Evolutionary conservation across 2,113 vertebrate species (phyloP).

Genomic region (Scopus umbretta): DNA sequence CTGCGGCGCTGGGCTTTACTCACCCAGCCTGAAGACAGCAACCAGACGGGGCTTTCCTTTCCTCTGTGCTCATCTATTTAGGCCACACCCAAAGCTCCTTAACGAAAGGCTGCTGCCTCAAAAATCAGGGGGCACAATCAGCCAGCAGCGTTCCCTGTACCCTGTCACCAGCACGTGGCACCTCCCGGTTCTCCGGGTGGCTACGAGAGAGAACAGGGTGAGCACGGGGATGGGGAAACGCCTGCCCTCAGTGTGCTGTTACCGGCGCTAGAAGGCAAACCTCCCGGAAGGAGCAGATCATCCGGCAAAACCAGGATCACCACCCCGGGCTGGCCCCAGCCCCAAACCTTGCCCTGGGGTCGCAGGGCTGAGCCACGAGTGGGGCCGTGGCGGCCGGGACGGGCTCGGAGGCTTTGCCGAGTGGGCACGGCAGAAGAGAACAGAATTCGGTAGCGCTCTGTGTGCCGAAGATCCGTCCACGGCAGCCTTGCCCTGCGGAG

Average conservation of each 20-base stretch:
- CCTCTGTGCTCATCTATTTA: not conserved
- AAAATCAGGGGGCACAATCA: not conserved
- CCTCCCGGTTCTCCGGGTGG: not conserved
- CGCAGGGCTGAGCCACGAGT: not conserved
- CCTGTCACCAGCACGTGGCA: not conserved
- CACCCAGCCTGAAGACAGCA: fast-evolving
- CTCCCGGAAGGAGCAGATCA: not conserved
- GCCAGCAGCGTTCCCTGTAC: not conserved
- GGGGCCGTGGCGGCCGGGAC: not conserved
- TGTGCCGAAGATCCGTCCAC: not conserved
- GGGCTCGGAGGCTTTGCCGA: not conserved
- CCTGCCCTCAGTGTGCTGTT: not conserved
- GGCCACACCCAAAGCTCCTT: not conserved
- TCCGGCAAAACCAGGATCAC: not conserved
- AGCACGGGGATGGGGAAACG: no score
- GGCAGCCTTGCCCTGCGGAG: not conserved
- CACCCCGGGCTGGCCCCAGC: no score
- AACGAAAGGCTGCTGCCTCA: not conserved
- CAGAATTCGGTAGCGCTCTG: not conserved
- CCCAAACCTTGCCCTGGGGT: not conserved
- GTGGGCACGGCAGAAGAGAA: not conserved
- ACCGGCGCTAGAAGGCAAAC: not conserved
- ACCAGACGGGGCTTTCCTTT: no score
- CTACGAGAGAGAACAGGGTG: not conserved
- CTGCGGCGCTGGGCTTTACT: no score